Percentiles rank a stretch among this genome's conserved stretches.
These are phyloP conservation scores for Agrilus biguttatus DNA, from an alignment of 2,888 invertebrate species.

Conservation along the genomic window DNA sequence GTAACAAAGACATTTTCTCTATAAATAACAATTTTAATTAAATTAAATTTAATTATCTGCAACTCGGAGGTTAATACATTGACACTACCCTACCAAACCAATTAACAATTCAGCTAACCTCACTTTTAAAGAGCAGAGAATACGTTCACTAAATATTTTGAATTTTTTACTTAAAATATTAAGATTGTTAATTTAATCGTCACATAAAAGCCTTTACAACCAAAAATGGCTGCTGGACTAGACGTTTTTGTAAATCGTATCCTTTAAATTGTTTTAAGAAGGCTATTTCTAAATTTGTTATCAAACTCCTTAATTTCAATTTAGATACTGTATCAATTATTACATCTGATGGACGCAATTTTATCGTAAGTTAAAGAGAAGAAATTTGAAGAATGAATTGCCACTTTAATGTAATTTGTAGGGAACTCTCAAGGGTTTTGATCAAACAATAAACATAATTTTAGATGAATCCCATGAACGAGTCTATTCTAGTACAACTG, in stretches of 20 bases:
- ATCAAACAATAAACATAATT: constrained; percentile 98
- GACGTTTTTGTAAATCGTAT: constrained; percentile 78
- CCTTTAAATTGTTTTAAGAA: constrained; percentile 29
- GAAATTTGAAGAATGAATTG: neutral
- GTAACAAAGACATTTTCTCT: too few relatives aligned
- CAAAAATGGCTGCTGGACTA: constrained; percentile 64
- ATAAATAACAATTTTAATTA: too few relatives aligned
- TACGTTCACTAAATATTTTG: neutral
- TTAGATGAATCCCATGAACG: constrained; percentile 96
- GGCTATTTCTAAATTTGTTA: constrained; percentile 8
- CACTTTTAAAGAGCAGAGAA: neutral
- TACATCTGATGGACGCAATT: constrained; percentile 91
- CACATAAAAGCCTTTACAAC: too few relatives aligned
- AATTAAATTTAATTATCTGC: too few relatives aligned
- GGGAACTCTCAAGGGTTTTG: constrained; percentile 96
- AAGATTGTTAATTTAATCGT: too few relatives aligned
- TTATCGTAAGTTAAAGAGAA: constrained; percentile 50
- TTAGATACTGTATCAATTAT: constrained; percentile 83
- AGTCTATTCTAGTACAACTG: constrained; percentile 85
- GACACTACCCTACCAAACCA: too few relatives aligned
- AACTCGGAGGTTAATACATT: too few relatives aligned
- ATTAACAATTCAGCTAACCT: neutral
- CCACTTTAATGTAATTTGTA: constrained; percentile 23
- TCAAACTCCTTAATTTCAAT: constrained; percentile 10
- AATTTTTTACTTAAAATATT: neutral